A percentile compares a stretch with the other conserved stretches of the same genome.
Conservation (phyloP, 2,113 vertebrate species). For the Tragelaphus imberbis region DNA sequence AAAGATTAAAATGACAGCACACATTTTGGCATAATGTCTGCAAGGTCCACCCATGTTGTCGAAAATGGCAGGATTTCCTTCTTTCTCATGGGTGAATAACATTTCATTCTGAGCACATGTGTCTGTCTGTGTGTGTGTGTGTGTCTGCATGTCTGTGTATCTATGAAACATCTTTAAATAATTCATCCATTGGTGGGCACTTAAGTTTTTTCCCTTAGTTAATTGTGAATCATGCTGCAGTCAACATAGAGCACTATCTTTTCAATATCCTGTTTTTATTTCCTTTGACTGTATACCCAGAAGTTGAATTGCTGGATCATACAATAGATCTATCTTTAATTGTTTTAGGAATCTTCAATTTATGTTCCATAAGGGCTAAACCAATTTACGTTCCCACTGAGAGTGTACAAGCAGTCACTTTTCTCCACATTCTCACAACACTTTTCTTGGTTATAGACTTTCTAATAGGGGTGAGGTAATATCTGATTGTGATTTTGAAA, state of each 20-base stretch:
- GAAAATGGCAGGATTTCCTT: no score
- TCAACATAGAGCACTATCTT: background rate
- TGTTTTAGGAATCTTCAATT: background rate
- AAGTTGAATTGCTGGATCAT: background rate
- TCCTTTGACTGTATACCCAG: background rate
- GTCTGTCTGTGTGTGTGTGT: background rate
- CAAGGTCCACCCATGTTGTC: no score
- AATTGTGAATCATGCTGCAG: background rate
- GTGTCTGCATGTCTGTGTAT: background rate
- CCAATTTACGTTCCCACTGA: background rate
- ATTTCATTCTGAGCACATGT: no score
- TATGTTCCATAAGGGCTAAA: background rate
- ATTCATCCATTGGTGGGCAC: background rate
- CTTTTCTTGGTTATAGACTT: background rate
- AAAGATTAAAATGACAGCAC: no score
- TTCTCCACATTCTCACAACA: background rate
- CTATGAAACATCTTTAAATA: background rate
- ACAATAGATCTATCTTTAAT: background rate
- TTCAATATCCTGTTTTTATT: background rate
- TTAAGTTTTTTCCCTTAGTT: background rate
- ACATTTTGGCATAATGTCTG: no score
- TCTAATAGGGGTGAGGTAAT: background rate
- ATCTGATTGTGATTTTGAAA: background rate
- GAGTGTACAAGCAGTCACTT: background rate
- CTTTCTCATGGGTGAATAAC: no score